Conservation (phyloP, 2,113 vertebrate genomes). For the Todiramphus chloris region DNA sequence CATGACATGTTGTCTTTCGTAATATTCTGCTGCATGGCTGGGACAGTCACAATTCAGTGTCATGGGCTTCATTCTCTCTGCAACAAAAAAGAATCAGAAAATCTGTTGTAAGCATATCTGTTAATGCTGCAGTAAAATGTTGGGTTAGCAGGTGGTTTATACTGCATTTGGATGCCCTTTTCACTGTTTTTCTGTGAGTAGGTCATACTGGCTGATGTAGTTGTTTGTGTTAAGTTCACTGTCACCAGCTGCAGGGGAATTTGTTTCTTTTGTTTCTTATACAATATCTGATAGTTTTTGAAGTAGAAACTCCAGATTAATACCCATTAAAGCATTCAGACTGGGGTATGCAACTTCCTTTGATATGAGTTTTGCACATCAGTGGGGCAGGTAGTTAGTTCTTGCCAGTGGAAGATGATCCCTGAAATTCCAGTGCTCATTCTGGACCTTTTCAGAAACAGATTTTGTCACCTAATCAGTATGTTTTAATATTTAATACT, state of each 20-base stretch:
- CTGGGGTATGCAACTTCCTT: not conserved
- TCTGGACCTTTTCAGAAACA: not conserved
- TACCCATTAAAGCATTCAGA: not conserved
- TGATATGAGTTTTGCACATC: not conserved
- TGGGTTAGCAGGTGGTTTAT: not conserved
- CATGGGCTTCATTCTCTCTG: not conserved
- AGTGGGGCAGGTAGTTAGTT: not conserved
- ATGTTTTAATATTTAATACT: not conserved
- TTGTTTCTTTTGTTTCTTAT: not conserved
- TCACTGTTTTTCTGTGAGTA: not conserved
- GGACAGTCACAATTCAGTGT: not conserved
- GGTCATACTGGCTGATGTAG: not conserved
- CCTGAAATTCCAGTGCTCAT: not conserved
- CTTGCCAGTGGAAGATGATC: not conserved
- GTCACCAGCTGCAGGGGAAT: not conserved
- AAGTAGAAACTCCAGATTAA: not conserved
- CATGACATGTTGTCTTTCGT: not conserved
- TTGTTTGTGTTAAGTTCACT: not conserved
- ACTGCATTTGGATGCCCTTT: conserved; percentile 3
- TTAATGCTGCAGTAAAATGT: not conserved
- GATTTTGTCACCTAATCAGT: not conserved
- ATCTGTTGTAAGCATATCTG: not conserved
- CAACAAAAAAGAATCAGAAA: not conserved
- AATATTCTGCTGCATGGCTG: not conserved
- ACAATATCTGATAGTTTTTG: not conserved